A percentile compares a stretch with the other conserved stretches of the same genome.
phyloP scores from a whole-genome alignment of 2,113 vertebrate species.

The Neogale vison region DNA sequence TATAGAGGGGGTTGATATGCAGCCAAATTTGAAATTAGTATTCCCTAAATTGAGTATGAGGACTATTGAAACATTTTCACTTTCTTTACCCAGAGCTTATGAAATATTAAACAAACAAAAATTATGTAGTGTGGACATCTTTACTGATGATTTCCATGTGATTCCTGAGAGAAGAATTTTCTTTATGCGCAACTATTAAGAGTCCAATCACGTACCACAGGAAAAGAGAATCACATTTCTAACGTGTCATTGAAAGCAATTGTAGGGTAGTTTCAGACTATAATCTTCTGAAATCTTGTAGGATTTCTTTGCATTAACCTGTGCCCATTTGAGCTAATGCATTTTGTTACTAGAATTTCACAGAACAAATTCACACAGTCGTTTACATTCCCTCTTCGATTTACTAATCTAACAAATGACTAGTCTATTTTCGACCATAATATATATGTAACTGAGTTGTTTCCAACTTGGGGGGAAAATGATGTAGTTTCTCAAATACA shows the following conservation, averaged over 20 bases:
- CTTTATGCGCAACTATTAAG: neutral
- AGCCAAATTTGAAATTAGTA: neutral
- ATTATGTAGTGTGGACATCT: neutral
- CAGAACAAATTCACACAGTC: neutral
- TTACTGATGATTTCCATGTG: neutral
- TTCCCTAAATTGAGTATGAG: neutral
- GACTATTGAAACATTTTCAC: neutral
- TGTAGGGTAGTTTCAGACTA: slow-evolving; percentile 34
- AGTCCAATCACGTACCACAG: slow-evolving; percentile 13
- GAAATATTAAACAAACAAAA: neutral
- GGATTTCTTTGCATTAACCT: slow-evolving; percentile 63
- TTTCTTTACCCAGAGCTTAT: slow-evolving; percentile 14
- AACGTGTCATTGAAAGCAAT: slow-evolving; percentile 9
- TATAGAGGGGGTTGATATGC: neutral
- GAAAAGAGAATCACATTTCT: slow-evolving; percentile 51
- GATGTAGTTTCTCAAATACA: neutral
- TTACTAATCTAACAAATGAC: slow-evolving; percentile 55
- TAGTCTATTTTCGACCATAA: neutral
- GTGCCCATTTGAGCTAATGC: neutral
- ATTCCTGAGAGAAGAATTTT: slow-evolving; percentile 17
- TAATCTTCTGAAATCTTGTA: slow-evolving; percentile 41
- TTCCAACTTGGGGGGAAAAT: neutral
- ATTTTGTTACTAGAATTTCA: slow-evolving; percentile 66
- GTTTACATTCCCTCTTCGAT: slow-evolving; percentile 15
- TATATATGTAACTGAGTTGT: neutral